These are phyloP conservation scores for Drosophila rubida DNA, from an alignment of 2,888 invertebrate species.

Conservation along the genomic window DNA sequence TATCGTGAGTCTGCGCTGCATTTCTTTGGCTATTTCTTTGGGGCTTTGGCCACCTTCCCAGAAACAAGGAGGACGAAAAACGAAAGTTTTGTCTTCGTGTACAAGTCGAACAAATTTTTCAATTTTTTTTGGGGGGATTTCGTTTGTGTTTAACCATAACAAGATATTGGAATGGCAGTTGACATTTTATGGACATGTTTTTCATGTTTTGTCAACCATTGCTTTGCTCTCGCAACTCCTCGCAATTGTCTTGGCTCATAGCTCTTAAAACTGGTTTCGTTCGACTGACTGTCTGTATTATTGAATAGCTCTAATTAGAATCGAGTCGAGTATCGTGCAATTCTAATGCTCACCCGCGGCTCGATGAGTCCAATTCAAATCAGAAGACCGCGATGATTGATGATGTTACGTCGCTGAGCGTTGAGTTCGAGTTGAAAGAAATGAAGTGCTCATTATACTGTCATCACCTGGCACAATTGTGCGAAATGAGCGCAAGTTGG, in stretches of 20 bases:
- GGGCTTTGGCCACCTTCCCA: slow-evolving; percentile 24
- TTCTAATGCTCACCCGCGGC: slow-evolving; percentile 50
- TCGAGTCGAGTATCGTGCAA: slow-evolving; percentile 64
- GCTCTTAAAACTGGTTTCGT: slow-evolving; percentile 54
- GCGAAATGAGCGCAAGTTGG: slow-evolving; percentile 41
- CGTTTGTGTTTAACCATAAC: slow-evolving; percentile 25
- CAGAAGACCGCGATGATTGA: slow-evolving; percentile 60
- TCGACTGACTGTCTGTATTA: slow-evolving; percentile 16
- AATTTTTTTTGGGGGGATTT: not conserved
- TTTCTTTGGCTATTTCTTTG: slow-evolving; percentile 50
- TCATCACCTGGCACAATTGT: slow-evolving; percentile 63
- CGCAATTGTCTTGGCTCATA: slow-evolving; percentile 9
- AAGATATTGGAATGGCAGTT: slow-evolving; percentile 28
- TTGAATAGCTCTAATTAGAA: slow-evolving; percentile 80
- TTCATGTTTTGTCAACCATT: slow-evolving; percentile 1
- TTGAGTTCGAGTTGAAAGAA: slow-evolving; percentile 11
- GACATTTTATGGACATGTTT: slow-evolving; percentile 51
- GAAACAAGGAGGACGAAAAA: slow-evolving; percentile 28
- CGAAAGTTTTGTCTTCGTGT: slow-evolving; percentile 69
- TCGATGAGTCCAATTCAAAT: slow-evolving; percentile 54
- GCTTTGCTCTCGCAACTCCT: not conserved
- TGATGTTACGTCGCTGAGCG: slow-evolving; percentile 32
- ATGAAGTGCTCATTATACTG: slow-evolving; percentile 70
- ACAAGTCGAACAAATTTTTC: slow-evolving; percentile 38
- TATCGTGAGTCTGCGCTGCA: slow-evolving; percentile 62